These are phyloP conservation scores for Gymnarchus niloticus DNA, from an alignment of 2,113 vertebrate genomes.

Conservation along the genomic window DNA sequence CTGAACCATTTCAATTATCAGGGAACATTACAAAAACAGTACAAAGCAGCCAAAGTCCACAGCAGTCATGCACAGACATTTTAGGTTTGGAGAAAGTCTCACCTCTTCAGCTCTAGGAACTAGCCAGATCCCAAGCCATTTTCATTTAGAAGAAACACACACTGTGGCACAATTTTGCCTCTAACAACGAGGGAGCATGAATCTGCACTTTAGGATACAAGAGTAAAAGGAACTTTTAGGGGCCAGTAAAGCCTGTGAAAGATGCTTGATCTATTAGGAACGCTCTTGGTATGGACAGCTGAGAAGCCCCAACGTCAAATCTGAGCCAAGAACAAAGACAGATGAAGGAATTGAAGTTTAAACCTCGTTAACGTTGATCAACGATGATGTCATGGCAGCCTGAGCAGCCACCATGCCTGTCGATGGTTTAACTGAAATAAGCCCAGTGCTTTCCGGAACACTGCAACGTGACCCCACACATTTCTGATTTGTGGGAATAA, in stretches of 20 bases:
- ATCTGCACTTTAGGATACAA: neutral
- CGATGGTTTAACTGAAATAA: neutral
- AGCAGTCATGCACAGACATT: neutral
- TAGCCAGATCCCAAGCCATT: neutral
- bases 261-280: neutral
- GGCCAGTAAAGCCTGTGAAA: neutral
- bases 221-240: neutral
- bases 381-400: neutral
- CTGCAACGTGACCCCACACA: neutral
- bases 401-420: no score
- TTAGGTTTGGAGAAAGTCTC: neutral
- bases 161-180: neutral
- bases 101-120: neutral
- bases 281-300: neutral
- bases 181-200: neutral
- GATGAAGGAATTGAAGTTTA: neutral
- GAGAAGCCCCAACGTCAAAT: neutral
- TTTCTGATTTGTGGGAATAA: neutral
- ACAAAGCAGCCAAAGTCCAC: neutral
- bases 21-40: neutral
- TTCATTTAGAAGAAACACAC: neutral
- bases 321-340: neutral
- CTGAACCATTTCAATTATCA: neutral
- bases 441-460: neutral
- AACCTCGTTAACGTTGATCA: neutral